These are phyloP conservation scores for Watsonalla cultraria DNA, from an alignment of 2,888 invertebrate species.

Conservation along the genomic window DNA sequence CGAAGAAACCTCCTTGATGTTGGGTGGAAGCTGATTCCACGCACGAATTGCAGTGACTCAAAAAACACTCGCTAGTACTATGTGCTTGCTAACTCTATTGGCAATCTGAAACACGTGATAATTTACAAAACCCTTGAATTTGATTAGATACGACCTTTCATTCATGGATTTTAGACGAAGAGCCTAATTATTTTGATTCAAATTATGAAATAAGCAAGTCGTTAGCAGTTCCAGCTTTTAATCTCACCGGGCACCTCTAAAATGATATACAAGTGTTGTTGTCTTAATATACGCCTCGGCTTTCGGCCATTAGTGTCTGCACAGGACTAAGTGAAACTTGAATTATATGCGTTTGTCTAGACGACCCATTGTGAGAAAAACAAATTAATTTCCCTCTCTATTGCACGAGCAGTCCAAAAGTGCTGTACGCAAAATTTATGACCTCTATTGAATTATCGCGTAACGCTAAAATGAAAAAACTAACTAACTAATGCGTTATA, in stretches of 20 bases:
- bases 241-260: conserved; percentile 29
- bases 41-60: no score
- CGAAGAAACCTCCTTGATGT: no score
- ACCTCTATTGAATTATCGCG: conserved; percentile 62
- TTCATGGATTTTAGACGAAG: no score
- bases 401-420: conserved; percentile 62
- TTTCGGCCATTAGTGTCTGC: conserved; percentile 63
- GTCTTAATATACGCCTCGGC: conserved; percentile 46
- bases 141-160: no score
- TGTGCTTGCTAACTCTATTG: no score
- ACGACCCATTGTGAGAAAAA: conserved; percentile 75
- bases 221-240: conserved; percentile 8
- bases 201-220: not conserved
- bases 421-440: conserved; percentile 65
- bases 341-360: conserved; percentile 75
- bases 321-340: conserved; percentile 70
- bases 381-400: conserved; percentile 71
- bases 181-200: not conserved
- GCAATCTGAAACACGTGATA: no score
- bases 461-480: conserved; percentile 45
- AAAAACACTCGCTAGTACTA: no score
- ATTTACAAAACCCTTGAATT: no score
- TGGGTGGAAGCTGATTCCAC: no score
- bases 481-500: conserved; percentile 43
- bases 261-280: conserved; percentile 41